A percentile compares a stretch with the other conserved stretches of the same genome.
These are phyloP conservation scores for Agrilus mali DNA, from an alignment of 2,888 invertebrate species.

Conservation along the genomic window DNA sequence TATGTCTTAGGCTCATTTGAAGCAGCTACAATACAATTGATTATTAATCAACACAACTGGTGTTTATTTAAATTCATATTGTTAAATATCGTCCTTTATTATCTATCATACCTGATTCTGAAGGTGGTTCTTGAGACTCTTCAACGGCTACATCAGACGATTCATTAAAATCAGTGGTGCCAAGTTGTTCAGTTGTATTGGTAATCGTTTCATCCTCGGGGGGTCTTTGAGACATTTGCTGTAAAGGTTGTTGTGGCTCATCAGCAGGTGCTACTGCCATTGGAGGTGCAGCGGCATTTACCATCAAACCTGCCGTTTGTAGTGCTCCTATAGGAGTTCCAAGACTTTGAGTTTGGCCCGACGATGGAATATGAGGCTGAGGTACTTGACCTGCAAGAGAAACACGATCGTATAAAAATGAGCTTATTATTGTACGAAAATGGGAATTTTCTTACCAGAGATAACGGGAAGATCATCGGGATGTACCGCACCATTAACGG, in stretches of 20 bases:
- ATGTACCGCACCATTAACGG: slow-evolving; percentile 33
- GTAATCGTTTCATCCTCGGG: too few species aligned
- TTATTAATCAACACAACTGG: neutral
- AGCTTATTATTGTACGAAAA: too few species aligned
- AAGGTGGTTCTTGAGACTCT: slow-evolving; percentile 7
- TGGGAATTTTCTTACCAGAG: slow-evolving; percentile 15
- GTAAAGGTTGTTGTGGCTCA: neutral
- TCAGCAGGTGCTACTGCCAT: neutral
- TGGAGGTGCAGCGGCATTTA: neutral
- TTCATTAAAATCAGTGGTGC: too few species aligned
- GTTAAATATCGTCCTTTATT: too few species aligned
- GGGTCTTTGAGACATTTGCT: neutral
- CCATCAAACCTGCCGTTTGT: slow-evolving; percentile 3
- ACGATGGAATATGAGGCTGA: neutral
- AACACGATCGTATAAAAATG: too few species aligned
- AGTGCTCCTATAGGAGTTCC: neutral
- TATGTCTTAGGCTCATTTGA: slow-evolving; percentile 73
- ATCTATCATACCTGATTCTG: slow-evolving; percentile 6
- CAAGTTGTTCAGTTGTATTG: too few species aligned
- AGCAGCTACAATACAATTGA: slow-evolving; percentile 12
- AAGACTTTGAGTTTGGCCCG: neutral
- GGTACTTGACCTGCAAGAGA: too few species aligned
- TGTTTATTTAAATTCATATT: neutral
- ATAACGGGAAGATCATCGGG: slow-evolving; percentile 30
- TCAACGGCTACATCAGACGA: neutral